Base-by-base conservation (phyloP, 2,113 vertebrate species). In the Toxotes chatareus region DNA sequence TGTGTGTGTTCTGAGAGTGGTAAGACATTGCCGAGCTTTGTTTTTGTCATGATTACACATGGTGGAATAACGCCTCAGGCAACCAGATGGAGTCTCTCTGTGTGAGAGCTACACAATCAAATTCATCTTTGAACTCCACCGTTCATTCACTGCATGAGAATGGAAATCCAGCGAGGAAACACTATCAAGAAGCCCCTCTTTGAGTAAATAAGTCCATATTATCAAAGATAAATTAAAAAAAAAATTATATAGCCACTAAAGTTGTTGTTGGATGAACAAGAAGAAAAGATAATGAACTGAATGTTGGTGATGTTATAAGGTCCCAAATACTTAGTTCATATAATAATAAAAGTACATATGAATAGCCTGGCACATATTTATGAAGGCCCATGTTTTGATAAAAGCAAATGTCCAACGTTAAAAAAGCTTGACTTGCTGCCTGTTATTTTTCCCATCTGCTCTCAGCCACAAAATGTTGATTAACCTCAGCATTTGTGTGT, bases 41-140 rank as follows among this genome's bases (percentile, higher is more conserved):
- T 88, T 89, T 88, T 80, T 78, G 76, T 86, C 84, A 87, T 74
- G 83, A 84, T 93, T 91, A 92, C 89, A 88, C 84, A 88, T 83
- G 73, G 87, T 90, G 91, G 88, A 93, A 93, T 92, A 85, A 87
- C 2, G 21, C 89, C 72, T 84, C 36, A 65, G 86, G 90, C 79
- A 80, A 74, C 74, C 90, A 92, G 91, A 91, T 93, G 91, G 88
- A 91, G 75, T 84, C 73, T 87, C 80, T 85, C 73, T 76, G 83
- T 89, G 80, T 77, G 76, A 76, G 80, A 85, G 81, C 86, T 53
- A 32, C 64, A 78, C 83, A 85, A 78, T 88, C 61, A 73, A 80
- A 81, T 73, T 86, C 47, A 42, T 83, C 76, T 73, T 86, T 77
- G 17, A 76, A 80, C 63, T 70, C 11, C 38, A 73, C 42, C 46